A percentile compares a stretch with the other conserved stretches of the same genome.
These are phyloP conservation scores for Columbina picui DNA, from an alignment of 2,113 vertebrate species.

Conservation along the genomic window DNA sequence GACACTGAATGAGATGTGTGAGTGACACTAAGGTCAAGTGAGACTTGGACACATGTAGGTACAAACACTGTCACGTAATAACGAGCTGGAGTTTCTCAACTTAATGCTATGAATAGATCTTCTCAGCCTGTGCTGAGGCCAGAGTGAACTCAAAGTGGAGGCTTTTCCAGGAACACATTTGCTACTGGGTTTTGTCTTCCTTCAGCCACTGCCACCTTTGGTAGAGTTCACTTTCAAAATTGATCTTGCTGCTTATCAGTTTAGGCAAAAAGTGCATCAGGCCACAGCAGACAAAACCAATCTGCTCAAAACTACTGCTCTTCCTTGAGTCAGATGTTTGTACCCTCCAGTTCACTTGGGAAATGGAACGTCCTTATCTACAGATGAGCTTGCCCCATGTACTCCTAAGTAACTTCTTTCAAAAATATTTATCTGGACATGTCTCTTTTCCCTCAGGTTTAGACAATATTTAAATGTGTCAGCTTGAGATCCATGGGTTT, in stretches of 20 bases:
- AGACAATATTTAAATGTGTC: background rate
- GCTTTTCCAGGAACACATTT: background rate
- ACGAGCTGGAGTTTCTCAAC: slow-evolving; percentile 11
- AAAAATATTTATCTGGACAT: background rate
- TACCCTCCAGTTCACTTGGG: background rate
- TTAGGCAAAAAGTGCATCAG: background rate
- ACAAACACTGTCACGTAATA: background rate
- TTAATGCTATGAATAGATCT: slow-evolving; percentile 13
- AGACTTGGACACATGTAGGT: background rate
- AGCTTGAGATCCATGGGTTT: background rate
- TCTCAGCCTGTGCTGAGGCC: background rate
- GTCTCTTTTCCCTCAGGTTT: background rate
- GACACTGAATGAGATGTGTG: background rate
- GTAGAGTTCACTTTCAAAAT: background rate
- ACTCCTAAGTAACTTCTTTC: background rate
- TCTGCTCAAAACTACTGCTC: background rate
- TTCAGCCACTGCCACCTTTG: background rate
- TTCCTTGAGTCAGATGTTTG: background rate
- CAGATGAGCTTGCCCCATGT: background rate
- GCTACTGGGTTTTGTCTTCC: background rate
- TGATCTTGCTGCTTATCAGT: background rate
- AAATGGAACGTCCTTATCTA: background rate
- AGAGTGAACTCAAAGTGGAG: background rate
- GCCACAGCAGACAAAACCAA: background rate
- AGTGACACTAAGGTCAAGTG: background rate